Evolutionary conservation across 2,113 vertebrate species (phyloP).

Genomic region (Macroglossus sobrinus): DNA sequence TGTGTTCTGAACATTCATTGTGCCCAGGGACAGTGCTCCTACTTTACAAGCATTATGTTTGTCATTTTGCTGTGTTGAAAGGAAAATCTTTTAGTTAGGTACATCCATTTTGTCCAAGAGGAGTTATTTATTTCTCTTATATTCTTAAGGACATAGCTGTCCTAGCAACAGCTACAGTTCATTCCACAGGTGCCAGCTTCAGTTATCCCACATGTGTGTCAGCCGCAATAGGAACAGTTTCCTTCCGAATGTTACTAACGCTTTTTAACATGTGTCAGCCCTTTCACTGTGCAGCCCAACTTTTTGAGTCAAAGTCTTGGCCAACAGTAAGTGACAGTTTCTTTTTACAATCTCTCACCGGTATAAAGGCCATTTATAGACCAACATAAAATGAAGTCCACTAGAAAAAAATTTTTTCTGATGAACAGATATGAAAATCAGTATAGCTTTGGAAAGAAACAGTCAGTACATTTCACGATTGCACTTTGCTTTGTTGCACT

Average conservation of each 20-base stretch:
- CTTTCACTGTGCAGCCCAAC: background rate
- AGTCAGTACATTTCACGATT: background rate
- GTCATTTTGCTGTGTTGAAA: slow-evolving; percentile 21
- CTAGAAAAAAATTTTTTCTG: background rate
- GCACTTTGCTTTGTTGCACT: background rate
- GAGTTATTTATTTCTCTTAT: slow-evolving; percentile 8
- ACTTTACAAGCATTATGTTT: background rate
- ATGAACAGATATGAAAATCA: slow-evolving; percentile 31
- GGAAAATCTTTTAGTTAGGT: background rate
- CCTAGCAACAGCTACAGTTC: background rate
- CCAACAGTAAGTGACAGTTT: background rate
- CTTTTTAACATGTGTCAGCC: slow-evolving; percentile 11
- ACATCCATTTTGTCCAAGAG: background rate
- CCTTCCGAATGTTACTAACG: background rate
- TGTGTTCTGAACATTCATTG: background rate
- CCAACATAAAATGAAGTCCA: slow-evolving; percentile 26
- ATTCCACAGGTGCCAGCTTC: slow-evolving; percentile 26
- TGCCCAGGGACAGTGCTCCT: background rate
- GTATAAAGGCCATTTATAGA: slow-evolving; percentile 31
- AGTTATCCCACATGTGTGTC: background rate
- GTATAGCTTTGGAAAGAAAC: background rate
- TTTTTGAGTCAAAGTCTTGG: slow-evolving; percentile 26
- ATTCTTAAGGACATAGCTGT: slow-evolving; percentile 36
- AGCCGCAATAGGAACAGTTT: background rate
- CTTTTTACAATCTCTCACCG: background rate